Percentiles rank a stretch among this genome's conserved stretches.
Evolutionary conservation across 2,797 vertebrate genomes (phyloP).

Genomic region (Momotus momota): DNA sequence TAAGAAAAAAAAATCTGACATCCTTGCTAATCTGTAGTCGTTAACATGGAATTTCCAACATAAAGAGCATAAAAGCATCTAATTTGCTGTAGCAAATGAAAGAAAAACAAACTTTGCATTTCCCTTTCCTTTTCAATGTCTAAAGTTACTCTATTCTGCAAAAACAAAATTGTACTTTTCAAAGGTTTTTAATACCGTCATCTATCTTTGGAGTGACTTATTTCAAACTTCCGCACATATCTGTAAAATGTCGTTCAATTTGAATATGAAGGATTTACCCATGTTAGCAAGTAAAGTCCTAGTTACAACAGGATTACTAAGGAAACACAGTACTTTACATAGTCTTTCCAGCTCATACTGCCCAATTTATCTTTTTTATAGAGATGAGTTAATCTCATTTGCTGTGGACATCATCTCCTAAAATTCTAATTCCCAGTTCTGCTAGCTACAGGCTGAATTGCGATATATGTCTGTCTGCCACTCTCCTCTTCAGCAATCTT

Average conservation of each 20-base stretch:
- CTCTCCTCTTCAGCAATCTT: neutral
- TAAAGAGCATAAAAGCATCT: slow-evolving; percentile 79
- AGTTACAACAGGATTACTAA: neutral
- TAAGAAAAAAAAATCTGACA: slow-evolving; percentile 79
- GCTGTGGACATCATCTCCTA: neutral
- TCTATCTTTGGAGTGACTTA: slow-evolving; percentile 50
- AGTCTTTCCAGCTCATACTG: neutral
- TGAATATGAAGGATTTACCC: slow-evolving; percentile 39
- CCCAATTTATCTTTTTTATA: neutral
- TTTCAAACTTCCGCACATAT: slow-evolving; percentile 44
- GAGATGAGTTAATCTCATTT: neutral
- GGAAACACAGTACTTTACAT: neutral
- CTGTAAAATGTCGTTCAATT: slow-evolving; percentile 33
- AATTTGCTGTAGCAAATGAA: slow-evolving; percentile 79
- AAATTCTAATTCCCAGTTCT: neutral
- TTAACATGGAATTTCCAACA: slow-evolving; percentile 81
- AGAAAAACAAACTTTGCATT: slow-evolving; percentile 75
- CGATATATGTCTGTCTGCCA: neutral
- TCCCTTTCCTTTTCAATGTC: slow-evolving; percentile 68
- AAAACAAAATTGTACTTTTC: slow-evolving; percentile 60
- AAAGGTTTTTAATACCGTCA: slow-evolving; percentile 42
- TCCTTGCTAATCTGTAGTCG: slow-evolving; percentile 78
- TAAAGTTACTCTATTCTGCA: slow-evolving; percentile 61
- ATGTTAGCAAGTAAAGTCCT: neutral
- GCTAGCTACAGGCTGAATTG: neutral